phyloP scores from a whole-genome alignment of 2,888 invertebrate genomes.

The Drosophila histrio region DNA sequence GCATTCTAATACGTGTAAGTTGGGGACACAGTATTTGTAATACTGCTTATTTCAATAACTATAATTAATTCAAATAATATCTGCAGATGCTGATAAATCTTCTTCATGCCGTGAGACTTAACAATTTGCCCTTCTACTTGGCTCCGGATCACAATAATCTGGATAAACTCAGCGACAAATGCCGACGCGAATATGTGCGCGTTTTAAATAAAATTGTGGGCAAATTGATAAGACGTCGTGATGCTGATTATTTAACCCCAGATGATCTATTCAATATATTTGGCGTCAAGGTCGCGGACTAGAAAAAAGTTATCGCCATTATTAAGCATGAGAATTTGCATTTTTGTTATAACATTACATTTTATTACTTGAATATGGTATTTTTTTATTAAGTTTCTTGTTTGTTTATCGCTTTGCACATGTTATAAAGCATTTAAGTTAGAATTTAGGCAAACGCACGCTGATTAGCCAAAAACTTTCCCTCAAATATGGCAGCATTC shows the following conservation, averaged over 20 bases:
- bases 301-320: not conserved
- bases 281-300: conserved; percentile 4
- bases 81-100: conserved; percentile 24
- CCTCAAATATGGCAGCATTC: conserved; percentile 55
- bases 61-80: not conserved
- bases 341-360: conserved; percentile 26
- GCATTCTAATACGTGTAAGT: conserved; percentile 50
- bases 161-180: not conserved
- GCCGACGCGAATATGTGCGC: conserved; percentile 3
- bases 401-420: conserved; percentile 30
- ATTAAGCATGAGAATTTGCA: not conserved
- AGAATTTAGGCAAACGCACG: conserved; percentile 56
- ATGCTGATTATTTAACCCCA: conserved; percentile 20
- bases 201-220: not conserved
- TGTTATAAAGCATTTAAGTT: conserved; percentile 61
- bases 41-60: too few species aligned
- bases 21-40: too few species aligned
- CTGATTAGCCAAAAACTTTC: conserved; percentile 47
- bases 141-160: conserved; percentile 31
- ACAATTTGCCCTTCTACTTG: conserved; percentile 27
- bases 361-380: conserved; percentile 28
- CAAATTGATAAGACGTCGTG: conserved; percentile 16
- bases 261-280: conserved; percentile 27
- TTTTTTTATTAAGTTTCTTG: not conserved
- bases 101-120: not conserved